Conservation (phyloP, 2,888 invertebrate species). For the Cataglyphis cursor region DNA sequence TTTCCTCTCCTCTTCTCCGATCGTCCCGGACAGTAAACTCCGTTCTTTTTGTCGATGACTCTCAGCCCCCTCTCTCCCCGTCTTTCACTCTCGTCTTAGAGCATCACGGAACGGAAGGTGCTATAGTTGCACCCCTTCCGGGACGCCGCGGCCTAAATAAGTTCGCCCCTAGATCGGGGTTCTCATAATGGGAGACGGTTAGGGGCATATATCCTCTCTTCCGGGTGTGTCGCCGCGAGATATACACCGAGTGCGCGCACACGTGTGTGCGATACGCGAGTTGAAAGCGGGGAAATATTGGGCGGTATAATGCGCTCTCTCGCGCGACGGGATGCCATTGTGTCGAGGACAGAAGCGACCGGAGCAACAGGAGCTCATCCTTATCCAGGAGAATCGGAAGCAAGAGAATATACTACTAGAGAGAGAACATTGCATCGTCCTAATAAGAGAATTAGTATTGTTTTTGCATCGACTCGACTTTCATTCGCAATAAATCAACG, state of each 20-base stretch:
- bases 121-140: constrained; percentile 78
- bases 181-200: constrained; percentile 84
- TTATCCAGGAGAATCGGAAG: constrained; percentile 63
- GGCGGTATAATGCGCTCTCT: constrained; percentile 72
- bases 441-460: constrained; percentile 12
- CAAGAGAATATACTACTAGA: constrained; percentile 21
- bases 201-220: constrained; percentile 81
- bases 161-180: constrained; percentile 78
- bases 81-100: constrained; percentile 65
- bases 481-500: constrained; percentile 7
- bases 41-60: constrained; percentile 66
- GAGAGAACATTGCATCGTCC: constrained; percentile 11
- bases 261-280: constrained; percentile 50
- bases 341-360: constrained; percentile 80
- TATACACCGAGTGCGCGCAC: constrained; percentile 50
- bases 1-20: neutral
- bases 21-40: constrained; percentile 56
- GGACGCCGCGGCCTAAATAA: constrained; percentile 69
- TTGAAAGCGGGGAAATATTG: constrained; percentile 70
- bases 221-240: constrained; percentile 71
- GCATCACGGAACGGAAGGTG: constrained; percentile 74
- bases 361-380: constrained; percentile 80
- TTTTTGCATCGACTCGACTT: neutral
- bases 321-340: constrained; percentile 78
- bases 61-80: constrained; percentile 64